Conservation (phyloP, 2,113 vertebrate species). For the Natator depressus region DNA sequence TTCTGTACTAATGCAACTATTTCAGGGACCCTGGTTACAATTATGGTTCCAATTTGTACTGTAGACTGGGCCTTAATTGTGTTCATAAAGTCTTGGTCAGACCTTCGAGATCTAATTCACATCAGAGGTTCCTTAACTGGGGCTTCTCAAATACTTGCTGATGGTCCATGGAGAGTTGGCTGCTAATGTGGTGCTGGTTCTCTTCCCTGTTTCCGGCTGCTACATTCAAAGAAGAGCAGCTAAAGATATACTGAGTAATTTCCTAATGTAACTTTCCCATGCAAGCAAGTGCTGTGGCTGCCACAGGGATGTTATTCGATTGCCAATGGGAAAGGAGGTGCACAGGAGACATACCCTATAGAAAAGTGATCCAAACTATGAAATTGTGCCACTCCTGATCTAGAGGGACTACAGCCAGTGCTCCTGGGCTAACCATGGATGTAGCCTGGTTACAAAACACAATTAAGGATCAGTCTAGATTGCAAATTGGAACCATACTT, state of each 20-base stretch:
- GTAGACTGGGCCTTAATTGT: neutral
- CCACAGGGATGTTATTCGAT: slow-evolving; percentile 8
- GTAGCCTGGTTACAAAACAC: neutral
- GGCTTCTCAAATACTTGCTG: neutral
- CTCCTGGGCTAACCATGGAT: slow-evolving; percentile 1
- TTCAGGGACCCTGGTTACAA: neutral
- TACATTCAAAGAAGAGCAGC: neutral
- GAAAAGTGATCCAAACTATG: slow-evolving; percentile 17
- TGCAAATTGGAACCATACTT: neutral
- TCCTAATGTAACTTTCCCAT: neutral
- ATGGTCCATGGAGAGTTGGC: rapidly evolving
- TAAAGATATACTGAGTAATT: slow-evolving; percentile 13
- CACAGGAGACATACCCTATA: neutral
- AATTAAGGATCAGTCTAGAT: neutral
- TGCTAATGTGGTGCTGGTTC: neutral
- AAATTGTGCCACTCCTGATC: slow-evolving; percentile 10
- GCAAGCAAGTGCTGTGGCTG: neutral
- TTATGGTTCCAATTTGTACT: neutral
- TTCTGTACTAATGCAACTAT: neutral
- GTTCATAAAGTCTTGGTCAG: neutral
- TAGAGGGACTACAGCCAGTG: slow-evolving; percentile 27
- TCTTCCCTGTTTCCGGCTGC: neutral
- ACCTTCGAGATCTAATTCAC: neutral
- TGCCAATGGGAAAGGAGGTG: neutral
- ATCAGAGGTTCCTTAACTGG: neutral